Percentiles rank a stretch among this genome's conserved stretches.
phyloP scores from a whole-genome alignment of 2,113 vertebrate genomes.

The Notarius lentiginosus region DNA sequence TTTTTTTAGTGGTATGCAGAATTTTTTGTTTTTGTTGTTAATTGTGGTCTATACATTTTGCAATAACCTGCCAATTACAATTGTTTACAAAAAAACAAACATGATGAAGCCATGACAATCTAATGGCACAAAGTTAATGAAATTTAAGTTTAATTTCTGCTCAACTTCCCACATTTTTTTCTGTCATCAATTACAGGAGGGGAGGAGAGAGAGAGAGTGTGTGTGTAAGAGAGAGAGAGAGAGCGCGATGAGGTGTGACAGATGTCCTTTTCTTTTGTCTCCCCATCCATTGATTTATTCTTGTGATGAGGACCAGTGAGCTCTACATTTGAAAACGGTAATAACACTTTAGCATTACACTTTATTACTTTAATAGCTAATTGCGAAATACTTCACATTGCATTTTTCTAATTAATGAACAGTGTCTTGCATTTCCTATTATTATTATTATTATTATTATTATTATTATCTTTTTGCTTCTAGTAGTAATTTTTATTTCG shows the following conservation, averaged over 20 bases:
- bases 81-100: background rate
- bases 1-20: too few species aligned
- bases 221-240: conserved; percentile 8
- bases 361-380: background rate
- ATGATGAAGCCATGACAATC: background rate
- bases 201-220: background rate
- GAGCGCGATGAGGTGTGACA: background rate
- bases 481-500: background rate
- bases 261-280: conserved; percentile 37
- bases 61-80: background rate
- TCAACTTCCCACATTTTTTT: background rate
- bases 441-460: background rate
- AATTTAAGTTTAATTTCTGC: background rate
- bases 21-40: background rate
- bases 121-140: background rate
- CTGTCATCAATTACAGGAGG: background rate
- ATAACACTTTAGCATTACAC: background rate
- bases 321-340: conserved; percentile 33
- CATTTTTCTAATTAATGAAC: background rate
- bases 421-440: background rate
- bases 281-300: conserved; percentile 13
- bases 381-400: background rate
- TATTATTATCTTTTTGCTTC: background rate
- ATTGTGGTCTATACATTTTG: background rate
- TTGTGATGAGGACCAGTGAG: conserved; percentile 20